Conservation (phyloP, 2,113 vertebrate species). For the Nasalis larvatus region DNA sequence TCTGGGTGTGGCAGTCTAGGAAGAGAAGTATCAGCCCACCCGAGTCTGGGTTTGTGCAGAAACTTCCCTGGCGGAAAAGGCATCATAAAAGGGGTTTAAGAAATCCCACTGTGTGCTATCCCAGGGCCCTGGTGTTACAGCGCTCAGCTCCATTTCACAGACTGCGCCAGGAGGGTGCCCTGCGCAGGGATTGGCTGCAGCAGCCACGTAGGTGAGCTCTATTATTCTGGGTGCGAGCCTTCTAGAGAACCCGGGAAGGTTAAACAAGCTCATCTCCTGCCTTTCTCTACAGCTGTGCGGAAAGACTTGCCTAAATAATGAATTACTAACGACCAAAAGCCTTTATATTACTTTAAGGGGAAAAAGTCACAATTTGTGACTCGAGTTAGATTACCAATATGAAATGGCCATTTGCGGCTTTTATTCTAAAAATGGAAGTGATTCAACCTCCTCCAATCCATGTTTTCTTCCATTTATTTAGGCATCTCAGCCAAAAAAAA, state of each 20-base stretch:
- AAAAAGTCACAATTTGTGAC: not conserved
- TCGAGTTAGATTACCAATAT: not conserved
- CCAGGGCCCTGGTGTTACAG: not conserved
- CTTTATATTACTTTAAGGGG: not conserved
- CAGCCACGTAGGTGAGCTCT: not conserved
- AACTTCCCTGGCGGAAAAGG: slow-evolving; percentile 54
- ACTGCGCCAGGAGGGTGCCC: accelerated
- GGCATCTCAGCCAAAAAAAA: not conserved
- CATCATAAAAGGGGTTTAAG: slow-evolving; percentile 63
- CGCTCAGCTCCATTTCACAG: accelerated
- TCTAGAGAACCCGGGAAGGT: not conserved
- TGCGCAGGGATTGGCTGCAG: accelerated
- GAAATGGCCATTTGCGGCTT: not conserved
- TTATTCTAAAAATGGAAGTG: not conserved
- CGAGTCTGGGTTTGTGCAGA: not conserved
- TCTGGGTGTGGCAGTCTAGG: slow-evolving; percentile 58
- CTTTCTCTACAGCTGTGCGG: not conserved
- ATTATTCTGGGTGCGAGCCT: too few relatives aligned
- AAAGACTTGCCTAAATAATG: not conserved
- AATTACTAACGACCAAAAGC: not conserved
- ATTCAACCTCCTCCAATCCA: not conserved
- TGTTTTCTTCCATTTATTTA: slow-evolving; percentile 35
- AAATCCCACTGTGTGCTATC: slow-evolving; percentile 48
- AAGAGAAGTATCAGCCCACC: not conserved
- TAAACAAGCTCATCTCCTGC: not conserved